Evolutionary conservation across 92 coral and sea anemone genomes (phyloP).

Genomic region (Siderastrea radians): DNA sequence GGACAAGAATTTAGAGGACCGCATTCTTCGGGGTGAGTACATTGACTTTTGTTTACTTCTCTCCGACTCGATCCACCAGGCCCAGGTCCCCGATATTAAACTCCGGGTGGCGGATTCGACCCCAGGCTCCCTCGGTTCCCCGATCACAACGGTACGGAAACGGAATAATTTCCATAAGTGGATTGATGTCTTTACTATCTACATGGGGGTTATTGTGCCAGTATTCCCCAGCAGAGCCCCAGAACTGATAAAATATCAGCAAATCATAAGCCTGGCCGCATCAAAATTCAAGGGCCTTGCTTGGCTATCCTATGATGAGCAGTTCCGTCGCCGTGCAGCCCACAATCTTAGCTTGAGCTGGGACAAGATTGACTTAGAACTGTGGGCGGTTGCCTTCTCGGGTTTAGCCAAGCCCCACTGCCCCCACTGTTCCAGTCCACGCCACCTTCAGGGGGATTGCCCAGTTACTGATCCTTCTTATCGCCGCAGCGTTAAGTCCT

Average conservation of each 20-base stretch:
- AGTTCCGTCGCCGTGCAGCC: not conserved
- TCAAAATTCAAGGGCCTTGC: not conserved
- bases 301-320: not conserved
- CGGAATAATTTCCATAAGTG: not conserved
- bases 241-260: not conserved
- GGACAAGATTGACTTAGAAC: not conserved
- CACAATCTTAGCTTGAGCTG: not conserved
- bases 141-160: not conserved
- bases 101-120: not conserved
- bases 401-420: not conserved
- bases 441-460: not conserved
- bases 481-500: not conserved
- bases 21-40: not conserved
- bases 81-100: not conserved
- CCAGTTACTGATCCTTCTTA: not conserved
- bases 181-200: not conserved
- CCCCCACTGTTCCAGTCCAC: not conserved
- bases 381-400: not conserved
- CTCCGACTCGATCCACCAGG: not conserved
- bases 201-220: not conserved
- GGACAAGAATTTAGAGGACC: not conserved
- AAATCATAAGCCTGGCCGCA: not conserved
- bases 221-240: not conserved
- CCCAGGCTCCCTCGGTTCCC: not conserved
- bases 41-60: not conserved